These are phyloP conservation scores for Gymnopithys bicolor DNA, from an alignment of 2,797 vertebrate species.

Conservation along the genomic window DNA sequence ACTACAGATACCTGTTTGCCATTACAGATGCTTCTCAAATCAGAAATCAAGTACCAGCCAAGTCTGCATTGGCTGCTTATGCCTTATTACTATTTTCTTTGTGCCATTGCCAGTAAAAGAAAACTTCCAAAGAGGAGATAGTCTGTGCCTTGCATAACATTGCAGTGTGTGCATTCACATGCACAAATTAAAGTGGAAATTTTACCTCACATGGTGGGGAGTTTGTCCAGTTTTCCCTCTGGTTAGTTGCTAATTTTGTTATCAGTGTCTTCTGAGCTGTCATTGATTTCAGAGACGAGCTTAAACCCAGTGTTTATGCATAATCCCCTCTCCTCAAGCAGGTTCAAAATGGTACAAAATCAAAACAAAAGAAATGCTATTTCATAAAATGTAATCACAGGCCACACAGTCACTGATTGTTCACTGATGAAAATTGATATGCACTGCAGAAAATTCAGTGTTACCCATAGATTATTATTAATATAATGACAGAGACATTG, in stretches of 20 bases:
- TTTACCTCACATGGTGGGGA: background rate
- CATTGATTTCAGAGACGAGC: background rate
- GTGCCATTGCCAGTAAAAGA: background rate
- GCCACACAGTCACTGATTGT: constrained; percentile 16
- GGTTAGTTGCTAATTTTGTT: background rate
- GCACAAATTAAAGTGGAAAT: background rate
- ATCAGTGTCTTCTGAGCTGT: background rate
- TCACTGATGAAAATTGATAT: constrained; percentile 54
- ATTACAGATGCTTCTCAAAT: background rate
- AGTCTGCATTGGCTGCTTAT: background rate
- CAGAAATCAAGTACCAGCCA: background rate
- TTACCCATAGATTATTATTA: constrained; percentile 32
- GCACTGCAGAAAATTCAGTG: constrained; percentile 16
- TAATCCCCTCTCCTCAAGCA: background rate
- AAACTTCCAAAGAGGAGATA: background rate
- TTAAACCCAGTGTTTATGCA: background rate
- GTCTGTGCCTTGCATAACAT: background rate
- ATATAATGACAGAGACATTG: background rate
- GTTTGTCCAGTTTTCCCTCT: background rate
- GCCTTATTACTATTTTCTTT: constrained; percentile 7
- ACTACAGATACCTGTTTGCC: constrained; percentile 3
- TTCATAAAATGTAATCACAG: constrained; percentile 48
- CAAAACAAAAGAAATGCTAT: constrained; percentile 45
- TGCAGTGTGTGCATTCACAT: background rate
- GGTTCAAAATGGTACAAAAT: constrained; percentile 24